These are phyloP conservation scores for Drosophila stalkeri DNA, from an alignment of 2,888 invertebrate species.

Conservation along the genomic window DNA sequence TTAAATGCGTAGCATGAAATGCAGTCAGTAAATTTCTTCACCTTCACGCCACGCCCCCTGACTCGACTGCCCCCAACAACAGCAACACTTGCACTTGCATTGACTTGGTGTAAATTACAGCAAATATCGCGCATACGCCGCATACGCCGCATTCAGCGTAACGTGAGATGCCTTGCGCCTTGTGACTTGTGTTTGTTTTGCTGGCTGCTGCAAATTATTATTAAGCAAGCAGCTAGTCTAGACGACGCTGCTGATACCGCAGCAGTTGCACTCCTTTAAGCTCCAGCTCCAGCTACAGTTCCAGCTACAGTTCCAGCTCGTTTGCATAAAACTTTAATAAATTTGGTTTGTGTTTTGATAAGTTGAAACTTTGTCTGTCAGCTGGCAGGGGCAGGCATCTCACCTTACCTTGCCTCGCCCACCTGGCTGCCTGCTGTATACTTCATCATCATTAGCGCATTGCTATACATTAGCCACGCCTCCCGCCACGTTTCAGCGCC, in stretches of 20 bases:
- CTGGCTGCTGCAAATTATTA: conserved; percentile 63
- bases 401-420: not conserved
- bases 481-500: not conserved
- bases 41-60: not conserved
- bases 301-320: not conserved
- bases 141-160: conserved; percentile 32
- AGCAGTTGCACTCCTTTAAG: not conserved
- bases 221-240: conserved; percentile 72
- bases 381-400: conserved; percentile 3
- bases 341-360: conserved; percentile 72
- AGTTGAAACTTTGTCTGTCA: conserved; percentile 70
- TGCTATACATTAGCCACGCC: conserved; percentile 1
- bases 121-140: conserved; percentile 65
- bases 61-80: too few relatives aligned
- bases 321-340: conserved; percentile 64
- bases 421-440: conserved; percentile 37
- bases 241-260: conserved; percentile 38
- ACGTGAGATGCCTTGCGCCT: conserved; percentile 40
- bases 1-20: conserved; percentile 52
- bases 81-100: too few relatives aligned
- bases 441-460: conserved; percentile 73
- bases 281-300: not conserved
- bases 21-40: not conserved
- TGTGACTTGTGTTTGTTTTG: conserved; percentile 54
- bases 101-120: conserved; percentile 63